phyloP scores from a whole-genome alignment of 2,113 vertebrate genomes.

The Elephantulus edwardii region DNA sequence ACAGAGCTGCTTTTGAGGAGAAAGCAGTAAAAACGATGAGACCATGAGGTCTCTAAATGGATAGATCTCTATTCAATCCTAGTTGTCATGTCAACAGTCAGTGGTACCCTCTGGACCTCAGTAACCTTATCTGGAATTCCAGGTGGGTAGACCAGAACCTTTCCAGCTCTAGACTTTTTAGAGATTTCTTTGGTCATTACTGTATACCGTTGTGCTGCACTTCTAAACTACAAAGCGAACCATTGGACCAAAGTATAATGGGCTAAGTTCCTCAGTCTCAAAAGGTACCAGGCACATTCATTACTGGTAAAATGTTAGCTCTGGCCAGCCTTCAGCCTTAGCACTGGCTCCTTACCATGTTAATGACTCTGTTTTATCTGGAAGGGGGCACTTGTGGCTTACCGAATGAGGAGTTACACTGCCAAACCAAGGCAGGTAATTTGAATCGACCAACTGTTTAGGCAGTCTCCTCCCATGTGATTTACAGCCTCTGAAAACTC shows the following conservation, averaged over 20 bases:
- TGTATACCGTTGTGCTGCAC: neutral
- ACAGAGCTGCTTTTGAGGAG: neutral
- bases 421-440: too few relatives aligned
- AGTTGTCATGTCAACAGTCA: neutral
- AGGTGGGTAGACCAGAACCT: neutral
- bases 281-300: neutral
- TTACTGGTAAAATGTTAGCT: neutral
- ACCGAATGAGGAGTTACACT: too few relatives aligned
- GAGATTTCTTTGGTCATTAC: neutral
- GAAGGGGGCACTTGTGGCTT: too few relatives aligned
- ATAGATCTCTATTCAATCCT: neutral
- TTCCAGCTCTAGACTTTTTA: neutral
- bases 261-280: neutral
- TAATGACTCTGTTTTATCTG: neutral
- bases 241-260: neutral
- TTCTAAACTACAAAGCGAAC: neutral
- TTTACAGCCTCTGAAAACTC: too few relatives aligned
- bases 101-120: neutral
- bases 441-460: too few relatives aligned
- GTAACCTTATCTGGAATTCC: neutral
- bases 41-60: fast-evolving
- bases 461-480: too few relatives aligned
- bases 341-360: neutral
- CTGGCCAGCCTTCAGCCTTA: neutral
- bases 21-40: fast-evolving